phyloP scores from a whole-genome alignment of 2,797 vertebrate species.

The Gambusia yucatana region DNA sequence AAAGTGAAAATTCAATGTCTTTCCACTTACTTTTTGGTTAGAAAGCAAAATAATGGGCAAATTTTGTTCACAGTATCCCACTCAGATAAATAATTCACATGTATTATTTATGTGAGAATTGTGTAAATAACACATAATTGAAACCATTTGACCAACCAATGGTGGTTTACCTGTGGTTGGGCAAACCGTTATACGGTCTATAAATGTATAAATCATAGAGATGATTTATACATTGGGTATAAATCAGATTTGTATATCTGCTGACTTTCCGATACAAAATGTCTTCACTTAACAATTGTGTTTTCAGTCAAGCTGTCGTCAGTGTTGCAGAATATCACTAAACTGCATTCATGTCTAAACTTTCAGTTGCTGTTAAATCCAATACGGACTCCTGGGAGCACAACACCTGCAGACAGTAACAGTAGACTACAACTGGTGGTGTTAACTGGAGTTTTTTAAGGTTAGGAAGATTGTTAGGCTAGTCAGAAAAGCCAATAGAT shows the following conservation, averaged over 20 bases:
- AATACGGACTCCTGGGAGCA: not conserved
- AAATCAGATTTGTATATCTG: not conserved
- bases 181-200: not conserved
- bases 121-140: too few relatives aligned
- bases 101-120: not conserved
- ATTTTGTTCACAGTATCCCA: not conserved
- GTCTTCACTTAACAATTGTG: not conserved
- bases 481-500: not conserved
- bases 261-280: not conserved
- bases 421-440: not conserved
- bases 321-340: not conserved
- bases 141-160: too few relatives aligned
- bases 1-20: slow-evolving; percentile 11
- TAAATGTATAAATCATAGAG: too few relatives aligned
- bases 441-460: not conserved
- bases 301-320: not conserved
- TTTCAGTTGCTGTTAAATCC: not conserved
- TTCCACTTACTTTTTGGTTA: slow-evolving; percentile 10
- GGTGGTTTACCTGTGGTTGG: too few relatives aligned
- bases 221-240: too few relatives aligned
- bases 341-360: not conserved
- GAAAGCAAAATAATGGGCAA: not conserved
- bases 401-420: not conserved
- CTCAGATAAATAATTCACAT: not conserved
- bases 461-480: not conserved